Evolutionary conservation across 2,888 invertebrate genomes (phyloP).

Genomic region (Cacoxenus indagator): DNA sequence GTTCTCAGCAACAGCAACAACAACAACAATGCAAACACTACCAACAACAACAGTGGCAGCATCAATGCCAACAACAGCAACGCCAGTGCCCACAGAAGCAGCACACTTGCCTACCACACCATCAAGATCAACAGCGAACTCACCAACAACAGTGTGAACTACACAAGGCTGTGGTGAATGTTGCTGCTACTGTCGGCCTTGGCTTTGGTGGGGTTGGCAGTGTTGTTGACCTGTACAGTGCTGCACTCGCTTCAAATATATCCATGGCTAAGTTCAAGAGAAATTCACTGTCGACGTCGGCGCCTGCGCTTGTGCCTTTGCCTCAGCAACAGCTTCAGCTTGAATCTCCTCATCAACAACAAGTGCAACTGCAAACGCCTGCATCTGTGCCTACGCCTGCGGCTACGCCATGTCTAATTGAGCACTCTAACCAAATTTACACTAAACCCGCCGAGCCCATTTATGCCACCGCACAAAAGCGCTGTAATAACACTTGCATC

Average conservation of each 20-base stretch:
- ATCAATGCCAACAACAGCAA: slow-evolving; percentile 34
- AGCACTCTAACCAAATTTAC: slow-evolving; percentile 41
- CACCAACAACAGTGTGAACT: slow-evolving; percentile 39
- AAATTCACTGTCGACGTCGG: slow-evolving; percentile 24
- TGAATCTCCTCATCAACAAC: slow-evolving; percentile 24
- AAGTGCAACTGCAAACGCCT: slow-evolving; percentile 13
- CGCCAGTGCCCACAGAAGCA: slow-evolving; percentile 20
- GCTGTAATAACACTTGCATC: slow-evolving; percentile 56
- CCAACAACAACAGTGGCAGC: slow-evolving; percentile 38
- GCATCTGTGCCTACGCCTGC: neutral
- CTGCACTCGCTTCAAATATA: slow-evolving; percentile 45
- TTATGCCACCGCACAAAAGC: slow-evolving; percentile 69
- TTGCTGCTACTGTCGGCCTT: slow-evolving; percentile 49
- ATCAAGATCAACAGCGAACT: neutral
- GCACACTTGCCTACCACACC: neutral
- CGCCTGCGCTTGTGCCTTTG: slow-evolving; percentile 39
- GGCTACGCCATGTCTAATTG: slow-evolving; percentile 25
- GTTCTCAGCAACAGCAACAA: slow-evolving; percentile 27
- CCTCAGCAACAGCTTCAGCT: slow-evolving; percentile 26
- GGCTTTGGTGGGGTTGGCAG: slow-evolving; percentile 42
- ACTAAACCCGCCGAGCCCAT: slow-evolving; percentile 59
- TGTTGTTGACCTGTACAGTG: slow-evolving; percentile 53
- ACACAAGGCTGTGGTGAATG: slow-evolving; percentile 53
- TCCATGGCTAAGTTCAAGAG: slow-evolving; percentile 38
- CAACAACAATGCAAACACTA: slow-evolving; percentile 30